Base-by-base conservation (phyloP, 2,888 invertebrate species). In the Pardosa pseudoannulata region DNA sequence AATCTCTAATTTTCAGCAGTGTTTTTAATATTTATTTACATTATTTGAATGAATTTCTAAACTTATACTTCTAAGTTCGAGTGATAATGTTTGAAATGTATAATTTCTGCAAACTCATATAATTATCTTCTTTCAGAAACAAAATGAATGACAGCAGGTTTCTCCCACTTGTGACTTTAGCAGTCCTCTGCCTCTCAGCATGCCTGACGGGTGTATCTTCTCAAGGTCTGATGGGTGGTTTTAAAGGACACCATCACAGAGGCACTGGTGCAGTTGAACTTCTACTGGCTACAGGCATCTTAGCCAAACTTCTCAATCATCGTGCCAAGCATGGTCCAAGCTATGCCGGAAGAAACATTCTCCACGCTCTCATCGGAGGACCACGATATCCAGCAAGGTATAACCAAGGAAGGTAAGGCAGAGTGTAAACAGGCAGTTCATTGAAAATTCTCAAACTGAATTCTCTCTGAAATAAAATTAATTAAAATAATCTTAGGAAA, bases 241-340 rank as follows among this genome's bases (percentile, higher is more conserved):
- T 79, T 0, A 80, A 76, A 31, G 86, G 86, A 3, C 79, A 79
- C 9, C 56, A 75, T n/a, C 68, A 68, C 39, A 41, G 78, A 6
- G 83, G 83, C 0, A 28, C 56, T 5, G 75, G 75, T 0, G 87
- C 87, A 1, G 80, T 87, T 0, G 87, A 87, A 31, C 27, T 87
- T 11, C 76, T 87, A 1, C 46, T 87, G 36, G 87, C 87, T 29
- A 87, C 87, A 0, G 87, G 87, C 19, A 87, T 87, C 11, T 65
- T 87, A n/a, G 87, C 87, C 65, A 87, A 87, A 41, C 67, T 87
- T 6, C 70, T 87, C 9, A 79, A 87, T 16, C 75, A 76, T 27
- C 78, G 79, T 0, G 76, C 70, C 46, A 87, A 87, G n/a, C 74
- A 86, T 41, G 75, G 75, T 39, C 73, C 73, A 1, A 31, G 65